Evolutionary conservation across 2,113 vertebrate genomes (phyloP), one percentile per base, ranked within the genome.

Genomic region (Sceloporus undulatus): DNA sequence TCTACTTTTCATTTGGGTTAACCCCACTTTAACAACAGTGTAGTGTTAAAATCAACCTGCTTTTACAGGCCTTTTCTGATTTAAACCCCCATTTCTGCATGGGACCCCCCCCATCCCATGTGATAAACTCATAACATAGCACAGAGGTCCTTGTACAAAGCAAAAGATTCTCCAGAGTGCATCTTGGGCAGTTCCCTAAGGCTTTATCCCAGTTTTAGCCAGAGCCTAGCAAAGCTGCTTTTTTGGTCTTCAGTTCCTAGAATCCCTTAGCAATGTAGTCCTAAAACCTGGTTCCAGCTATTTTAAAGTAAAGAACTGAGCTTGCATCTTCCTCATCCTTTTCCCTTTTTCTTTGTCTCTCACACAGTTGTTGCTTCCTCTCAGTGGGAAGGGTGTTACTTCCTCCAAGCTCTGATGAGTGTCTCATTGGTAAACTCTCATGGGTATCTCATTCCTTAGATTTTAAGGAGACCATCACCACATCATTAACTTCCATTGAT

Each of bases 381-480:
- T 62, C 59, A 62, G 13, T 62, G 18, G 59, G 59, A 25, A 80
- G 54, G 79, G 34, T 34, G 54, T 34, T 62, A n/a, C n/a, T 21
- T 80, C 59, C n/a, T 80, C 56, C 56, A 80, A 80, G 19, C 4
- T 38, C n/a, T 80, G 79, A 34, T 80, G 79, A 54, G 79, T 80
- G 21, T 62, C 54, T 80, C 54, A 62, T 9, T 62, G 16, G 19
- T 59, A 80, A 80, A 14, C 11, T 62, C 11, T 62, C 59, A 62
- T 62, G 18, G 59, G 13, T 18, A 62, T 62, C 1, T 18, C 59
- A 62, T 62, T 80, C n/a, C n/a, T 34, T 29, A 80, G 54, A 54
- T 59, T 59, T 80, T 79, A 38, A 80, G n/a, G 59, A 80, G 29
- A 59, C 18, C 4, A 80, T 62, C n/a, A 21, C 9, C 21, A 34